Percentiles rank a stretch among this genome's conserved stretches.
Evolutionary conservation across 2,797 vertebrate species (phyloP).

Genomic region (Crenichthys baileyi): DNA sequence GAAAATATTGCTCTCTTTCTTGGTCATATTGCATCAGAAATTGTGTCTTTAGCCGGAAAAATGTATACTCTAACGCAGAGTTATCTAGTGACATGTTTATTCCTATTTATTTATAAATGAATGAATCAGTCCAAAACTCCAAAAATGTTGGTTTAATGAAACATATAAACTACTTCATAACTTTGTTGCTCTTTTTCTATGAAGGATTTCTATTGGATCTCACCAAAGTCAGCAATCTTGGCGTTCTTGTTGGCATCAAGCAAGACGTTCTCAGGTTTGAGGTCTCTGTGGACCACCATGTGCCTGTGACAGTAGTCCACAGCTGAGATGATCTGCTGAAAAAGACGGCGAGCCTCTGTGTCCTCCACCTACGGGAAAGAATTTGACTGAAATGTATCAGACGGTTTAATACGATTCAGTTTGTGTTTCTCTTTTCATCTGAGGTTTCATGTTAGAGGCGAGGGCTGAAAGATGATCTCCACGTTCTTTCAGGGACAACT

Average conservation of each 20-base stretch:
- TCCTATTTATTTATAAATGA: slow-evolving; percentile 14
- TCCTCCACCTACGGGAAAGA: slow-evolving; percentile 88
- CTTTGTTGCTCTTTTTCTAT: neutral
- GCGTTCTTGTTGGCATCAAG: slow-evolving; percentile 96
- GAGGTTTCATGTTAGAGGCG: neutral
- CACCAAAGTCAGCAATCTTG: slow-evolving; percentile 99
- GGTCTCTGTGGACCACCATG: slow-evolving; percentile 98
- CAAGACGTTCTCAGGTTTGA: slow-evolving; percentile 98
- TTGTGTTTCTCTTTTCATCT: neutral
- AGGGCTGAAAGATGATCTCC: neutral
- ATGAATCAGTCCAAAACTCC: neutral
- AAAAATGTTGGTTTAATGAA: slow-evolving; percentile 13
- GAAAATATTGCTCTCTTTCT: slow-evolving; percentile 50
- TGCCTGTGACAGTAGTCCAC: slow-evolving; percentile 99
- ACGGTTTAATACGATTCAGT: neutral
- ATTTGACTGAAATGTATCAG: neutral
- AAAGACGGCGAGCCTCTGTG: slow-evolving; percentile 92
- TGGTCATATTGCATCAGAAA: slow-evolving; percentile 26
- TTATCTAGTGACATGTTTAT: neutral
- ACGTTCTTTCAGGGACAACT: neutral
- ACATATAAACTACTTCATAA: neutral
- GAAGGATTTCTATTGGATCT: slow-evolving; percentile 3
- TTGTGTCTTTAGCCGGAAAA: slow-evolving; percentile 19
- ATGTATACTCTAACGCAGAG: neutral
- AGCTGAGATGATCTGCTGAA: slow-evolving; percentile 98